Percentiles rank a stretch among this genome's conserved stretches.
Conservation (phyloP, 2,888 invertebrate genomes). For the Andrena bicolor region DNA sequence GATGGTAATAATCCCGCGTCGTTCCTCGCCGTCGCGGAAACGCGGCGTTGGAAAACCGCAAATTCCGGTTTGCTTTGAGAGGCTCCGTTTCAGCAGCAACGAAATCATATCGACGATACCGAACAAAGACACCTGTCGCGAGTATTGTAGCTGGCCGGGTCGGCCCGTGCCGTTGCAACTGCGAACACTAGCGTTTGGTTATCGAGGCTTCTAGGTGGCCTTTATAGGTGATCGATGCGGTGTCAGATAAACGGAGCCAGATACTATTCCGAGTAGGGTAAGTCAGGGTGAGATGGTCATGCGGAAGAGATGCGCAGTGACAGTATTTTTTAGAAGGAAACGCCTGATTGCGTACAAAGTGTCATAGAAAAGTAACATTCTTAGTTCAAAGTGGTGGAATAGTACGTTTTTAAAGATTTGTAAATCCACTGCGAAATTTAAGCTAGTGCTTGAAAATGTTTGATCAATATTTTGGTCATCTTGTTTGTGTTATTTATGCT, state of each 20-base stretch:
- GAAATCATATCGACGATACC: slow-evolving; percentile 37
- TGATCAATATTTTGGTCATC: no score
- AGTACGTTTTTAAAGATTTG: no score
- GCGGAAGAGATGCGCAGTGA: no score
- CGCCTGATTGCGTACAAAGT: no score
- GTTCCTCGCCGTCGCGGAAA: background rate
- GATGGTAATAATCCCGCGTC: background rate
- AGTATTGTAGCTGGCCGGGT: slow-evolving; percentile 24
- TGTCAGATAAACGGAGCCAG: slow-evolving; percentile 46
- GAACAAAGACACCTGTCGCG: slow-evolving; percentile 51
- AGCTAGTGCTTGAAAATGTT: no score
- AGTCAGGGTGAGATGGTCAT: no score
- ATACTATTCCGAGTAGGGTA: slow-evolving; percentile 45
- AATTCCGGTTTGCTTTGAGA: background rate
- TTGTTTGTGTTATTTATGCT: no score
- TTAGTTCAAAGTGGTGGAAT: no score
- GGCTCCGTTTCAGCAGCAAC: background rate
- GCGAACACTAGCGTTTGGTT: slow-evolving; percentile 39
- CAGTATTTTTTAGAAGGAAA: no score
- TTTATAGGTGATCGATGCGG: slow-evolving; percentile 56
- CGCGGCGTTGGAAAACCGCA: no score
- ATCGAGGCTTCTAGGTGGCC: slow-evolving; percentile 29
- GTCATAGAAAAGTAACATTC: no score
- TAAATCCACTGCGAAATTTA: no score
- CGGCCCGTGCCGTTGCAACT: background rate